These are phyloP conservation scores for Lagodon rhomboides DNA, from an alignment of 2,797 vertebrate genomes.

Conservation along the genomic window DNA sequence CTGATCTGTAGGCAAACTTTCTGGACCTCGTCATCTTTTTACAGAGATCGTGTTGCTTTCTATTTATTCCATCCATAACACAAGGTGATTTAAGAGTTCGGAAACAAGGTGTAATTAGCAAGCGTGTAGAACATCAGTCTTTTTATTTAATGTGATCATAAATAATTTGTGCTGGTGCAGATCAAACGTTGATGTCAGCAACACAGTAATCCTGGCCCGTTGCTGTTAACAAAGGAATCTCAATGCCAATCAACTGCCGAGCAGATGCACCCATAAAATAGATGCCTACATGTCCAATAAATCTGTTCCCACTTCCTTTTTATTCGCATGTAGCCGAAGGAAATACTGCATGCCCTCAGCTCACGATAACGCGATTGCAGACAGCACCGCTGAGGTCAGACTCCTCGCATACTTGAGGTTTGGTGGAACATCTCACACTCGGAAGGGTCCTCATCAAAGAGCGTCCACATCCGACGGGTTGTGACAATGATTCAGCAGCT, in stretches of 20 bases:
- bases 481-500: slow-evolving; percentile 65
- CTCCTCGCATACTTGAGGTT: slow-evolving; percentile 44
- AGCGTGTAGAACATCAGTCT: background rate
- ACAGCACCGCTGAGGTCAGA: slow-evolving; percentile 34
- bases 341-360: slow-evolving; percentile 21
- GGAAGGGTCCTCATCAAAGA: slow-evolving; percentile 45
- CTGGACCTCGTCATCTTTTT: background rate
- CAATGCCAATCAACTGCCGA: slow-evolving; percentile 4
- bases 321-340: slow-evolving; percentile 22
- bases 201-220: slow-evolving; percentile 31
- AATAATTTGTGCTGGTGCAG: slow-evolving; percentile 7
- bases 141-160: background rate
- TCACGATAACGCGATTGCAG: slow-evolving; percentile 24
- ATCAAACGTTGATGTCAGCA: slow-evolving; percentile 10
- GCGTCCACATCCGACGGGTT: slow-evolving; percentile 24
- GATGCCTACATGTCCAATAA: slow-evolving; percentile 53
- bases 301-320: slow-evolving; percentile 57
- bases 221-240: slow-evolving; percentile 46
- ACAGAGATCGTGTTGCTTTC: background rate
- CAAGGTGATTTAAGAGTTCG: background rate
- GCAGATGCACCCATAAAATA: slow-evolving; percentile 59
- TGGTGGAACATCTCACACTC: slow-evolving; percentile 33
- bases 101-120: background rate
- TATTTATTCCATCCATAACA: background rate
- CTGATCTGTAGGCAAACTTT: background rate